Conservation (phyloP, 2,113 vertebrate species). For the Corydoras maculifer region DNA sequence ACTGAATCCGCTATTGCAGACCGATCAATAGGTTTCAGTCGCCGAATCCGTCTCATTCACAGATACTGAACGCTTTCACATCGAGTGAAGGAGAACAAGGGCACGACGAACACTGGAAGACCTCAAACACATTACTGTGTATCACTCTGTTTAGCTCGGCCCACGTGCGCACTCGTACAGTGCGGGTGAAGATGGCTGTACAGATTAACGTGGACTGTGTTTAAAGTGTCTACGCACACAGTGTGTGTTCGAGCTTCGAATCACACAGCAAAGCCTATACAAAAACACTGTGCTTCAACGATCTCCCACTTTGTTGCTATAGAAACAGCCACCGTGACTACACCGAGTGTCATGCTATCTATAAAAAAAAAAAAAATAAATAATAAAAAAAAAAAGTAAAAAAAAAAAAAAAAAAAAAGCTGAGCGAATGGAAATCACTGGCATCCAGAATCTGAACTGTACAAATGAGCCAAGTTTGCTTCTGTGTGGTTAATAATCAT, state of each 20-base stretch:
- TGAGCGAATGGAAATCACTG: constrained; percentile 53
- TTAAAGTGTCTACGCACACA: too few relatives aligned
- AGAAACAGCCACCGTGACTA: constrained; percentile 65
- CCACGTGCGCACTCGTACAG: constrained; percentile 2
- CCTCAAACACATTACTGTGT: constrained; percentile 31
- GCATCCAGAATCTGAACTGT: constrained; percentile 60
- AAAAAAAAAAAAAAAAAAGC: background rate
- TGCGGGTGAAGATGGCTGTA: background rate
- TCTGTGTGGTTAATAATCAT: constrained; percentile 33
- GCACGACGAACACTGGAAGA: constrained; percentile 26
- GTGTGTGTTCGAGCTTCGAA: constrained; percentile 38
- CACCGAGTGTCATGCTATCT: constrained; percentile 61
- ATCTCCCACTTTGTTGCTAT: constrained; percentile 59
- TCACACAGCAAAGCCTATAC: constrained; percentile 57
- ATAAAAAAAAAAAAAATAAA: constrained; percentile 35
- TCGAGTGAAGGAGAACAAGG: background rate
- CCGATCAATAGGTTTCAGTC: too few relatives aligned
- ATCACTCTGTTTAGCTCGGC: constrained; percentile 27
- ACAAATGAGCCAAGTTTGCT: constrained; percentile 66
- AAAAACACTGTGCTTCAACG: constrained; percentile 50
- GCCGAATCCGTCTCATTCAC: too few relatives aligned
- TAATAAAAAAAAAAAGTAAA: too few relatives aligned
- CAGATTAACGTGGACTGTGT: background rate
- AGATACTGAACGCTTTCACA: background rate
- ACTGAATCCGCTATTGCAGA: too few relatives aligned